A percentile compares a stretch with the other conserved stretches of the same genome.
phyloP scores from a whole-genome alignment of 2,797 vertebrate genomes.

The Pipistrellus nathusii region DNA sequence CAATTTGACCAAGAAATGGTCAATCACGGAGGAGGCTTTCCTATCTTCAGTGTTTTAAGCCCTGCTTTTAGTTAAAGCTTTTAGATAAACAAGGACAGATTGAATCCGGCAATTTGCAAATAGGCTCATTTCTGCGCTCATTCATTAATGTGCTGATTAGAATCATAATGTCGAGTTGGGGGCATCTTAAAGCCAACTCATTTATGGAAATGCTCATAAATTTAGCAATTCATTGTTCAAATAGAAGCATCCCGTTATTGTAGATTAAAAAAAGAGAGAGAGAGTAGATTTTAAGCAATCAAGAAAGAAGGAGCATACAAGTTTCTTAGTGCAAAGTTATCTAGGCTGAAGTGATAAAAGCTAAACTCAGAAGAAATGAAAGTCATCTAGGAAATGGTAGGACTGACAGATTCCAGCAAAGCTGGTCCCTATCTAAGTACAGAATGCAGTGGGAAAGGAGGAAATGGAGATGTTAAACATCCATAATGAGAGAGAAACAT shows the following conservation, averaged over 20 bases:
- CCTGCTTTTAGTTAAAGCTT: constrained; percentile 78
- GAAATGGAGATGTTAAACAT: not conserved
- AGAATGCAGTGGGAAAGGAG: constrained; percentile 32
- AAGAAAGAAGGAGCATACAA: not conserved
- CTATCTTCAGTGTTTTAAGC: constrained; percentile 70
- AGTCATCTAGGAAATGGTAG: not conserved
- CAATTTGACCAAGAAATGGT: constrained; percentile 60
- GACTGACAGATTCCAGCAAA: not conserved
- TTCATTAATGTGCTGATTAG: constrained; percentile 80
- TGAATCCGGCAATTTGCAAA: constrained; percentile 78
- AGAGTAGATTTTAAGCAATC: constrained; percentile 27
- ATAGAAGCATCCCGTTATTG: constrained; percentile 65
- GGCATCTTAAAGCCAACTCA: constrained; percentile 75
- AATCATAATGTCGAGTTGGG: constrained; percentile 70
- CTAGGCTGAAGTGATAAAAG: not conserved
- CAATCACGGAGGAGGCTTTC: constrained; percentile 49
- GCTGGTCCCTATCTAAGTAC: not conserved
- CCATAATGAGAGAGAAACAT: no score
- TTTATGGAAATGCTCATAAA: constrained; percentile 72
- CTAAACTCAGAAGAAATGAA: constrained; percentile 40
- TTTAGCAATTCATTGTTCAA: constrained; percentile 74
- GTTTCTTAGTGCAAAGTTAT: constrained; percentile 38
- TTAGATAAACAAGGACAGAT: constrained; percentile 79
- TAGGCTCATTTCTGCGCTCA: constrained; percentile 71
- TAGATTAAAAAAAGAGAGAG: not conserved